A percentile compares a stretch with the other conserved stretches of the same genome.
These are phyloP conservation scores for Pilophorus perplexus DNA, from an alignment of 2,888 invertebrate genomes.

Conservation along the genomic window DNA sequence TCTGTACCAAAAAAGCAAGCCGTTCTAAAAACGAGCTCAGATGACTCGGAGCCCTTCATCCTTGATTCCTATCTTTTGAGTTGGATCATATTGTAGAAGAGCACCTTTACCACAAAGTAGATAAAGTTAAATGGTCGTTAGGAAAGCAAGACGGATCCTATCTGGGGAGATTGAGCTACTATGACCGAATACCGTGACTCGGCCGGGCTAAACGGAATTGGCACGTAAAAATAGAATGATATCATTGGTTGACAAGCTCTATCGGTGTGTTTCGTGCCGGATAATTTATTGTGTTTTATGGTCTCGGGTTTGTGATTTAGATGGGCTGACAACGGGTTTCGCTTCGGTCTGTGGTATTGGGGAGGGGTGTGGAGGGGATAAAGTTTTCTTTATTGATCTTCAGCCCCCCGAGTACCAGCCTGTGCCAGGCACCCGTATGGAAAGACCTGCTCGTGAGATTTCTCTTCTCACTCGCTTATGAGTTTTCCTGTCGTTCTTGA, in stretches of 20 bases:
- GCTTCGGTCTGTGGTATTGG: neutral
- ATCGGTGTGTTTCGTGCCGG: conserved; percentile 42
- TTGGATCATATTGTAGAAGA: neutral
- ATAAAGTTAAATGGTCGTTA: conserved; percentile 41
- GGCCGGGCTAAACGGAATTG: conserved; percentile 29
- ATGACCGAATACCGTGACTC: conserved; percentile 39
- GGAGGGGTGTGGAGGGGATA: conserved; percentile 10
- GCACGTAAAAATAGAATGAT: conserved; percentile 41
- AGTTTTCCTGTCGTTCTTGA: conserved; percentile 18
- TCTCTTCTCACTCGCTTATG: conserved; percentile 6
- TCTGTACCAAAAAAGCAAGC: too few relatives aligned
- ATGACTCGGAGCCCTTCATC: too few relatives aligned
- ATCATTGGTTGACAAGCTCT: conserved; percentile 40
- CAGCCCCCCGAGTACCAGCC: conserved; percentile 23
- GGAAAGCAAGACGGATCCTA: conserved; percentile 23
- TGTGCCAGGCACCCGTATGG: conserved; percentile 22
- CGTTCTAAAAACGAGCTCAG: too few relatives aligned
- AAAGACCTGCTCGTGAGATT: conserved; percentile 15
- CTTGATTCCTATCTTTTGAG: too few relatives aligned
- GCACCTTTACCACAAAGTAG: conserved; percentile 12
- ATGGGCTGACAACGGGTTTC: conserved; percentile 33
- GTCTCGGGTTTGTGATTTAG: conserved; percentile 39
- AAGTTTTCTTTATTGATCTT: conserved; percentile 39
- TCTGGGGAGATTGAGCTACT: conserved; percentile 34
- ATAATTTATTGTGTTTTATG: conserved; percentile 45